These are phyloP conservation scores for Nannoperca australis DNA, from an alignment of 2,797 vertebrate genomes.

Conservation along the genomic window DNA sequence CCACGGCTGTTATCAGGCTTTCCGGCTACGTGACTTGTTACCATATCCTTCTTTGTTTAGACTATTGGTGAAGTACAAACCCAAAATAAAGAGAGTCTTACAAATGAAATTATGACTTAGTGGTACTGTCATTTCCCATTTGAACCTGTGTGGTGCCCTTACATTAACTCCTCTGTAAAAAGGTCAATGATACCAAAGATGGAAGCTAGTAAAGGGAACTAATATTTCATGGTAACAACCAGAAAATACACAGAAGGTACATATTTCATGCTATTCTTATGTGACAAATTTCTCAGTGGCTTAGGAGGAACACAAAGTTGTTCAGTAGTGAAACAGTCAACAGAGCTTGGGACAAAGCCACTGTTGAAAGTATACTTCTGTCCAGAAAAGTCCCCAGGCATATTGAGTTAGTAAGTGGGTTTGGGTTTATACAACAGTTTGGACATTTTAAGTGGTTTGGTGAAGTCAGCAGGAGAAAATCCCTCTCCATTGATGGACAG, in stretches of 20 bases:
- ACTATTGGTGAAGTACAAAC: slow-evolving; percentile 45
- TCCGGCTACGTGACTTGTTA: slow-evolving; percentile 76
- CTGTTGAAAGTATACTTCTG: slow-evolving; percentile 49
- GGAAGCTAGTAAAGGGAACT: slow-evolving; percentile 33
- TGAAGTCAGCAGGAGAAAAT: slow-evolving; percentile 61
- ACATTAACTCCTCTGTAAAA: slow-evolving; percentile 3
- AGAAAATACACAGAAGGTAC: slow-evolving; percentile 57
- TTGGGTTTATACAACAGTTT: slow-evolving; percentile 50
- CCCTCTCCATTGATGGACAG: slow-evolving; percentile 35
- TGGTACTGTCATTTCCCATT: not conserved
- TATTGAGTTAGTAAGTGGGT: slow-evolving; percentile 51
- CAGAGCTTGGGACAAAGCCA: slow-evolving; percentile 52
- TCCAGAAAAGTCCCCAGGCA: slow-evolving; percentile 70
- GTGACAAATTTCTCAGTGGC: slow-evolving; percentile 41
- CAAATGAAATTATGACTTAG: slow-evolving; percentile 20
- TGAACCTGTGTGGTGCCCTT: slow-evolving; percentile 10
- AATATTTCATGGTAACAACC: slow-evolving; percentile 28
- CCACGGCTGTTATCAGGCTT: slow-evolving; percentile 63
- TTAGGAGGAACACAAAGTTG: slow-evolving; percentile 51
- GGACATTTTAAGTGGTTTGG: slow-evolving; percentile 56
- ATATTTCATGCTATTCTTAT: slow-evolving; percentile 25
- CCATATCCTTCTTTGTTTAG: slow-evolving; percentile 54
- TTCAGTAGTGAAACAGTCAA: slow-evolving; percentile 37
- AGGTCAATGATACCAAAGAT: slow-evolving; percentile 3
- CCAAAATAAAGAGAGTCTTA: slow-evolving; percentile 40